Conservation (phyloP, 2,113 vertebrate genomes). For the Notiomystis cincta region DNA sequence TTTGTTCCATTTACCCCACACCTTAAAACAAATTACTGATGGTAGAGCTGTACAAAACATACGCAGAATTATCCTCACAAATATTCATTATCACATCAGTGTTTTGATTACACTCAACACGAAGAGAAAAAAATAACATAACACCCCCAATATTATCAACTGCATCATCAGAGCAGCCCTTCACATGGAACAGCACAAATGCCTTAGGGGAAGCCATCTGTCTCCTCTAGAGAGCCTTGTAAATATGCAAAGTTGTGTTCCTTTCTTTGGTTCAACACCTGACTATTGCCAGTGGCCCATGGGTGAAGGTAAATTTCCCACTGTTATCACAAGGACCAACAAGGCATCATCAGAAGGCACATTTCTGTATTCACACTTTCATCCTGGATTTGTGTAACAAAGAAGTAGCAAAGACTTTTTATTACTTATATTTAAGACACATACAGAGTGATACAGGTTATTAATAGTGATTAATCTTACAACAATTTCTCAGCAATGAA, state of each 20-base stretch:
- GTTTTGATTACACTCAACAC: neutral
- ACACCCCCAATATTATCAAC: neutral
- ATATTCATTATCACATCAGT: neutral
- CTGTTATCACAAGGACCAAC: neutral
- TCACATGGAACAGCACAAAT: neutral
- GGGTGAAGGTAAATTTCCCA: neutral
- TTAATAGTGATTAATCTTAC: neutral
- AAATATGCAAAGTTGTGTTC: neutral
- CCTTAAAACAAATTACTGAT: neutral
- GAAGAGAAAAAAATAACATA: neutral
- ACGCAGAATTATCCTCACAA: neutral
- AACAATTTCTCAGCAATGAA: neutral
- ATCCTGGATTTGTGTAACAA: neutral
- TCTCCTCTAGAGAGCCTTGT: neutral
- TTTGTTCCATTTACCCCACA: neutral
- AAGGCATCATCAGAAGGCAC: neutral
- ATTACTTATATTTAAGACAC: neutral
- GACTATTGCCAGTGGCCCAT: neutral
- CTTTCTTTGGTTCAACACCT: neutral
- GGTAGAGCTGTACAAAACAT: neutral
- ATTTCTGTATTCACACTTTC: neutral
- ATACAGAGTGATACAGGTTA: neutral
- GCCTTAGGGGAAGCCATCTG: neutral
- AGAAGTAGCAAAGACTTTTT: neutral
- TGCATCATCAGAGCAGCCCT: neutral